These are phyloP conservation scores for Anthonomus grandis DNA, from an alignment of 1,140 invertebrate species.

Conservation along the genomic window DNA sequence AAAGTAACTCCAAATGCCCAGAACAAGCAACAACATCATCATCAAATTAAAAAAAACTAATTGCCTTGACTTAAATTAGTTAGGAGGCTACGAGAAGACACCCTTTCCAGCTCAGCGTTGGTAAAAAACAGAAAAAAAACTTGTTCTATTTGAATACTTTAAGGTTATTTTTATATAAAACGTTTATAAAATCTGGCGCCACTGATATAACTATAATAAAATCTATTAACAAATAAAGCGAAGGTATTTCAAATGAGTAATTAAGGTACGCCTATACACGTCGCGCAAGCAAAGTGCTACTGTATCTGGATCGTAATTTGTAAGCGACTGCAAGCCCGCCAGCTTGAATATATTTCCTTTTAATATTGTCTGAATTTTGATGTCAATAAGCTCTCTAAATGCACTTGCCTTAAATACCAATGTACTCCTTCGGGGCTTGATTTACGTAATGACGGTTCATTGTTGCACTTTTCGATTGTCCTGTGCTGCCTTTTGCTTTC, in stretches of 20 bases:
- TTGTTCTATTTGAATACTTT: too few species aligned
- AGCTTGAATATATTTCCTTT: constrained; percentile 46
- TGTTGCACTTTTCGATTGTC: constrained; percentile 25
- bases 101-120: too few species aligned
- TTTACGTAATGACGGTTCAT: constrained; percentile 22
- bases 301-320: constrained; percentile 48
- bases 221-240: constrained; percentile 46
- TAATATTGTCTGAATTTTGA: constrained; percentile 29
- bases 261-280: constrained; percentile 46
- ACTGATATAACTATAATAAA: too few species aligned
- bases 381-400: constrained; percentile 24
- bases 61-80: too few species aligned
- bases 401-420: constrained; percentile 22
- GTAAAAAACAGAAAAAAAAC: too few species aligned
- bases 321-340: constrained; percentile 44
- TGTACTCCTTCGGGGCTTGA: background rate
- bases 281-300: constrained; percentile 40
- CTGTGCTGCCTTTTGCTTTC: background rate
- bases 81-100: too few species aligned
- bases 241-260: constrained; percentile 47
- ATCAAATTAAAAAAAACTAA: too few species aligned
- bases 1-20: too few species aligned
- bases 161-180: too few species aligned
- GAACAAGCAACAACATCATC: too few species aligned
- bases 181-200: too few species aligned